Evolutionary conservation across 2,113 vertebrate species (phyloP), one percentile per base, ranked within the genome.

Genomic region (Anhinga rufa): DNA sequence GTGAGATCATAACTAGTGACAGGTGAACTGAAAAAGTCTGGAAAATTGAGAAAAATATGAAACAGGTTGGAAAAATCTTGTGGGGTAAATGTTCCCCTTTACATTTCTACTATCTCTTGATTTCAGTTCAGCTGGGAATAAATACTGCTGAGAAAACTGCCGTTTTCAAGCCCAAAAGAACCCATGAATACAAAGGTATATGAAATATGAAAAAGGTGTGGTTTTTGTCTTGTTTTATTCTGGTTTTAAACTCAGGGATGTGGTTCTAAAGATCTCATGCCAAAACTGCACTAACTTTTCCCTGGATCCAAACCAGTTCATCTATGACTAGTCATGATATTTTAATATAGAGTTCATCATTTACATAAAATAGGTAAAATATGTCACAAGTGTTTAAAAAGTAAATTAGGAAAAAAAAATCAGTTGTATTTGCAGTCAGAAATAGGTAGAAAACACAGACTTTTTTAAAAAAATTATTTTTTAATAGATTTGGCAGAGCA

Each of bases 401-500:
- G 84, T 85, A 89, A 95, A 94, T 95, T 40, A 68, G 57, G 64
- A 22, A 60, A 72, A 40, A 54, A 54, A 61, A 68, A 71, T 48
- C 81, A 88, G 79, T 95, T 93, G 76, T 55, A 34, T 82, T 52
- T 80, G 92, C 86, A 92, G 95, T 95, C 96, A 94, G 79, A 96
- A 94, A 96, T 62, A 97, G 96, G 93, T 64, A 95, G 82, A 90
- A 95, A 97, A 91, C 69, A 95, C 90, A 97, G 92, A 88, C 71
- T 62, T 91, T 93, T 93, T 71, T 25, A 0, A 36, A 92, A 92
- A 97, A 94, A 86, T 72, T n/a, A 34, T 18, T 72, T 88, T 96
- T 96, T 92, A 96, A 95, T 92, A 58, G 78, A 96, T 97, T 97
- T 96, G 95, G 97, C 97, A 98, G 96, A 96, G 74, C 66, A 78